Conservation (phyloP, 2,113 vertebrate genomes). For the Nyctereutes procyonoides region DNA sequence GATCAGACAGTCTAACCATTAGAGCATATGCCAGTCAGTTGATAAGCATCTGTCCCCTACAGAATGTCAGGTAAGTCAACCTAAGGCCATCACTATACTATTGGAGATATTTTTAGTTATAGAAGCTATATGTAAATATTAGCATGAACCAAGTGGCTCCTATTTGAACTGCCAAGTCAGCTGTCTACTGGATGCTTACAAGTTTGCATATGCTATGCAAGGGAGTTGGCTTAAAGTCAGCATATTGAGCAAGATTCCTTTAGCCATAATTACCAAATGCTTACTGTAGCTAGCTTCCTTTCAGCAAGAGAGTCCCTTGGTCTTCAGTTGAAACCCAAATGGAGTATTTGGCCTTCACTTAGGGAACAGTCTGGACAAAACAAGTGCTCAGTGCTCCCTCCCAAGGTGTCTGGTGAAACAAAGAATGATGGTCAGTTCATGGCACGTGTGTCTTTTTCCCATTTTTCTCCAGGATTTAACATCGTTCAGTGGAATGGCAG, state of each 20-base stretch:
- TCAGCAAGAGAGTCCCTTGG: background rate
- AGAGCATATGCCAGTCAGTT: background rate
- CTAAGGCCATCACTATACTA: background rate
- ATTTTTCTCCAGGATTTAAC: background rate
- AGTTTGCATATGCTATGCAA: background rate
- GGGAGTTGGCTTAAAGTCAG: background rate
- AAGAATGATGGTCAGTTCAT: background rate
- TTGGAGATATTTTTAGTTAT: background rate
- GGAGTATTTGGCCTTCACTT: background rate
- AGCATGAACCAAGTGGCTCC: background rate
- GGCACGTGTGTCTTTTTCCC: background rate
- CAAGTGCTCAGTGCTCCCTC: background rate
- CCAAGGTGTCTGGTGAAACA: background rate
- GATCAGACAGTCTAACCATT: background rate
- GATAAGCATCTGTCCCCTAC: background rate
- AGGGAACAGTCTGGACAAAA: background rate
- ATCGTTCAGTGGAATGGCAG: background rate
- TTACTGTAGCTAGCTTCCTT: background rate
- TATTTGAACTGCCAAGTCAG: conserved; percentile 3
- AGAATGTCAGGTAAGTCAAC: background rate
- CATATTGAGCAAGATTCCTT: background rate
- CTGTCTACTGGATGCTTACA: background rate
- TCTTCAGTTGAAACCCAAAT: background rate
- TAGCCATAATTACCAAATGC: background rate
- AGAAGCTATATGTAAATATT: background rate